A percentile compares a stretch with the other conserved stretches of the same genome.
phyloP scores from a whole-genome alignment of 1,140 invertebrate species.

The Nasonia vitripennis region DNA sequence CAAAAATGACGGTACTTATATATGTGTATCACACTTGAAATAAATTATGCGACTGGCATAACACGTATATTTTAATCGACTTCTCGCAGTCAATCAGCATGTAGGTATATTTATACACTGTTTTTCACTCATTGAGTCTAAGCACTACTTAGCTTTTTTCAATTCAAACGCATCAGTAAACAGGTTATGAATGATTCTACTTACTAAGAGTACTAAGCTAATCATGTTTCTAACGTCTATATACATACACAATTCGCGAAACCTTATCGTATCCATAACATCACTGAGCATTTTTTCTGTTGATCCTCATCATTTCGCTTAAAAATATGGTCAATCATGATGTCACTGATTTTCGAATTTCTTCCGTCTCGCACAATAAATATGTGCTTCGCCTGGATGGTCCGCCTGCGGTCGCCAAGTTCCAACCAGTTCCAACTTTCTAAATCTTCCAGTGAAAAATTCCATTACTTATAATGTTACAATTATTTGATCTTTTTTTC shows the following conservation, averaged over 20 bases:
- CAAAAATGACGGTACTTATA: neutral
- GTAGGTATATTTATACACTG: neutral
- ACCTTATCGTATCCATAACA: neutral
- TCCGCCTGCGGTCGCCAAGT: no score
- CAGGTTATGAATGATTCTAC: neutral
- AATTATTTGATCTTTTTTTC: no score
- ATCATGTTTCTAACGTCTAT: neutral
- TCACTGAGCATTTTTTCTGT: neutral
- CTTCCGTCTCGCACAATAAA: no score
- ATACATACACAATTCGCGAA: neutral
- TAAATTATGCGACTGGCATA: constrained; percentile 20
- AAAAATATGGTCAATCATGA: neutral
- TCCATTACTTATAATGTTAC: no score
- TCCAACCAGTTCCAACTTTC: neutral
- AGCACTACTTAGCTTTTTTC: neutral
- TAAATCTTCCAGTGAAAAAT: neutral
- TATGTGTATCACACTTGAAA: neutral
- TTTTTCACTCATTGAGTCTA: neutral
- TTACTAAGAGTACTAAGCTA: neutral
- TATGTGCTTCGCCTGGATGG: no score
- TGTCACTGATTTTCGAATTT: no score
- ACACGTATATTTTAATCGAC: neutral
- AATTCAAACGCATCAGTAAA: neutral
- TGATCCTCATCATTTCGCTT: neutral
- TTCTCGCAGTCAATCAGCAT: neutral